A percentile compares a stretch with the other conserved stretches of the same genome.
Conservation (phyloP, 2,888 invertebrate species). For the Noctua pronuba region DNA sequence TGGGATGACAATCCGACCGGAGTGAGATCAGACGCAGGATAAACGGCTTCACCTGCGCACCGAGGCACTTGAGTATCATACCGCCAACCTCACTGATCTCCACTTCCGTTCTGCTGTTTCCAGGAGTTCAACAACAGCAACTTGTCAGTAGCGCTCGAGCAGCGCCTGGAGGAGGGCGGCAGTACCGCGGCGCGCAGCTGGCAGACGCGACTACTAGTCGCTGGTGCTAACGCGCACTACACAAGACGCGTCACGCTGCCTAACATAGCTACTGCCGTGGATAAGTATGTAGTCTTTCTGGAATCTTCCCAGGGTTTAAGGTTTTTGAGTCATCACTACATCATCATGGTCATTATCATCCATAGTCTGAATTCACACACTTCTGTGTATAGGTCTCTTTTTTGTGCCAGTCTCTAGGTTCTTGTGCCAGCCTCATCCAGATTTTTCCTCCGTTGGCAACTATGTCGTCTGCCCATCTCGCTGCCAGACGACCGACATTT, state of each 20-base stretch:
- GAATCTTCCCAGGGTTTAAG: background rate
- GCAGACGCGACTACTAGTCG: constrained; percentile 95
- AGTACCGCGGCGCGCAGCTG: constrained; percentile 91
- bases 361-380: background rate
- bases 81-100: background rate
- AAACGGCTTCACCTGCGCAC: background rate
- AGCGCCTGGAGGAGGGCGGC: constrained; percentile 79
- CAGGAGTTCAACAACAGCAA: constrained; percentile 87
- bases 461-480: background rate
- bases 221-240: constrained; percentile 97
- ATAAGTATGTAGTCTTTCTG: constrained; percentile 77
- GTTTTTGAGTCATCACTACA: background rate
- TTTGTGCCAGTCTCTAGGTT: background rate
- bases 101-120: background rate
- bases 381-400: background rate
- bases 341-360: background rate
- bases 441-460: background rate
- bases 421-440: background rate
- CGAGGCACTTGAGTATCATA: no score
- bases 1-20: background rate
- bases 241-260: constrained; percentile 94
- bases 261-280: constrained; percentile 92
- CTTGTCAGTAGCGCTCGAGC: constrained; percentile 86
- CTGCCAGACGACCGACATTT: background rate
- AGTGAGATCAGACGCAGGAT: background rate